A percentile compares a stretch with the other conserved stretches of the same genome.
Evolutionary conservation across 2,797 vertebrate genomes (phyloP).

Genomic region (Podargus strigoides): DNA sequence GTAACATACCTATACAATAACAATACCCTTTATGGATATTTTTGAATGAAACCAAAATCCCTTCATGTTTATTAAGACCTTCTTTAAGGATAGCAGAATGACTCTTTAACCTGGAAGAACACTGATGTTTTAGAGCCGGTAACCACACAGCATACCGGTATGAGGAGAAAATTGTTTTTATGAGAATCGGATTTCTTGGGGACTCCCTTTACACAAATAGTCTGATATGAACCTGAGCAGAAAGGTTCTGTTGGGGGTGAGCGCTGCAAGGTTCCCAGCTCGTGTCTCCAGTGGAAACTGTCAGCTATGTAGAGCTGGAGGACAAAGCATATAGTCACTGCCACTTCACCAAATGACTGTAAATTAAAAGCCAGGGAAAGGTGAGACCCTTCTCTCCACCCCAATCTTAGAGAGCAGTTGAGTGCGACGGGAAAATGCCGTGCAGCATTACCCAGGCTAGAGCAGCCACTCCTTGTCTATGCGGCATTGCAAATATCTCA

Average conservation of each 20-base stretch:
- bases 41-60: background rate
- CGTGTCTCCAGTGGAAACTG: background rate
- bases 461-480: background rate
- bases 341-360: background rate
- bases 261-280: background rate
- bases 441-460: background rate
- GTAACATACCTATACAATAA: too few relatives aligned
- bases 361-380: background rate
- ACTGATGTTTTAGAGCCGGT: background rate
- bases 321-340: background rate
- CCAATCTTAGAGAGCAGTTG: background rate
- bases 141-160: background rate
- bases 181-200: background rate
- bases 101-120: background rate
- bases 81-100: background rate
- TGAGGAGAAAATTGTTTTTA: background rate
- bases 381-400: background rate
- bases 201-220: background rate
- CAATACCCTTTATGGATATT: too few relatives aligned
- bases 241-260: background rate
- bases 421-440: background rate
- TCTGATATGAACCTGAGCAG: background rate
- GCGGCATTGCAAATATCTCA: background rate
- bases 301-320: background rate
- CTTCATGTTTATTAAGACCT: background rate